A percentile compares a stretch with the other conserved stretches of the same genome.
Conservation (phyloP, 2,113 vertebrate genomes). For the Oryzias celebensis region DNA sequence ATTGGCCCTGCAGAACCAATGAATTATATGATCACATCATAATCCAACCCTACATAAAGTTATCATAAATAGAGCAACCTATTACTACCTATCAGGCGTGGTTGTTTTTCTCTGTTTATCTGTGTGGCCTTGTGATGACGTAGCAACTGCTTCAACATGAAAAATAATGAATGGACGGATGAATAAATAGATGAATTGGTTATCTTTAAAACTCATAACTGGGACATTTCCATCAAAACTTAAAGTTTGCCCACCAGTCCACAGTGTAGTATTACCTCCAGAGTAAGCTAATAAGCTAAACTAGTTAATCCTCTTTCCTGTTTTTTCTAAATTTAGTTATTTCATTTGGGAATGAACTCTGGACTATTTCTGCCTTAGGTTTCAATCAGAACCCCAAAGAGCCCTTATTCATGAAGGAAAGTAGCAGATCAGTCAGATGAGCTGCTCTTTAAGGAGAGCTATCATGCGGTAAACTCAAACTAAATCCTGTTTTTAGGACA, state of each 20-base stretch:
- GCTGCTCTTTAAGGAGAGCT: slow-evolving; percentile 16
- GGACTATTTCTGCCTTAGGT: slow-evolving; percentile 28
- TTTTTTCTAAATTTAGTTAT: slow-evolving; percentile 2
- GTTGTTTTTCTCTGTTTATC: no score
- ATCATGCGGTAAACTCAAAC: slow-evolving; percentile 50
- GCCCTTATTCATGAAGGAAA: slow-evolving; percentile 19
- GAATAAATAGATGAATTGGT: background rate
- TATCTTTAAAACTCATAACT: background rate
- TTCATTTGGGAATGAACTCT: slow-evolving; percentile 13
- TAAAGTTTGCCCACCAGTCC: background rate
- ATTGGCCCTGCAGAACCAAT: no score
- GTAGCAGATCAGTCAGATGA: slow-evolving; percentile 30
- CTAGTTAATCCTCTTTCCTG: slow-evolving; percentile 14
- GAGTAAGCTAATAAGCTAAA: background rate
- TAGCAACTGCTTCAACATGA: no score
- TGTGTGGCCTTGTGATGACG: no score
- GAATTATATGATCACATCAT: no score
- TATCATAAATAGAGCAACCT: no score
- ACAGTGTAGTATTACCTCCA: background rate
- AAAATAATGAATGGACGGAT: no score
- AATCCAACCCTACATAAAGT: no score
- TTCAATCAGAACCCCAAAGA: slow-evolving; percentile 39
- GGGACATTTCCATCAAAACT: background rate
- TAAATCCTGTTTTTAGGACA: slow-evolving; percentile 58
- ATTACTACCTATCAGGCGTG: no score